Evolutionary conservation across 2,113 vertebrate species (phyloP).

Genomic region (Epinephelus moara): DNA sequence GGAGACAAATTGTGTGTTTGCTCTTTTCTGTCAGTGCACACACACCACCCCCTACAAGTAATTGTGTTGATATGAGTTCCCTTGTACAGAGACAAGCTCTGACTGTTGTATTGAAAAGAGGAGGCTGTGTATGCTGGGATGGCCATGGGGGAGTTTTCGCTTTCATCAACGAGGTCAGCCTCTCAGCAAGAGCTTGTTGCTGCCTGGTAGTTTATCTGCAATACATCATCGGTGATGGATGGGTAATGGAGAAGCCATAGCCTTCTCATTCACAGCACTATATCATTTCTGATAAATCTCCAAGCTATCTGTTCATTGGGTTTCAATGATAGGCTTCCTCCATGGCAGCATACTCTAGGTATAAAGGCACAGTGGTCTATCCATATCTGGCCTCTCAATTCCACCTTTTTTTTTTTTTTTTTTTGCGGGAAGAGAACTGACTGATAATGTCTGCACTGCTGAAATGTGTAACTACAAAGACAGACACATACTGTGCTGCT

Average conservation of each 20-base stretch:
- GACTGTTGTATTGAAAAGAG: slow-evolving; percentile 60
- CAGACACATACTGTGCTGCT: neutral
- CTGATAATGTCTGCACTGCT: slow-evolving; percentile 25
- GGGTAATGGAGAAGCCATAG: slow-evolving; percentile 58
- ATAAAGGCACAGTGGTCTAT: slow-evolving; percentile 74
- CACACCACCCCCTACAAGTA: slow-evolving; percentile 60
- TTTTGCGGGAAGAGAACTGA: neutral
- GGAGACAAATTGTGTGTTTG: slow-evolving; percentile 75
- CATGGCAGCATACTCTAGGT: slow-evolving; percentile 58
- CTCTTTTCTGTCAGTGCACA: slow-evolving; percentile 53
- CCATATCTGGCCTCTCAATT: slow-evolving; percentile 80
- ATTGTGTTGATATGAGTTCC: slow-evolving; percentile 69
- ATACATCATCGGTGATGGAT: slow-evolving; percentile 68
- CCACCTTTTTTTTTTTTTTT: slow-evolving; percentile 71
- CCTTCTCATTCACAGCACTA: slow-evolving; percentile 59
- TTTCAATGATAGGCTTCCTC: slow-evolving; percentile 76
- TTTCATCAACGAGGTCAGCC: slow-evolving; percentile 76
- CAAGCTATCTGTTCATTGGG: slow-evolving; percentile 73
- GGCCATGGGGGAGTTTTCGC: slow-evolving; percentile 70
- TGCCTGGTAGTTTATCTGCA: slow-evolving; percentile 71
- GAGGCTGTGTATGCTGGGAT: slow-evolving; percentile 40
- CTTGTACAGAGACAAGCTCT: slow-evolving; percentile 57
- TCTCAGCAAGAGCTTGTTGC: slow-evolving; percentile 73
- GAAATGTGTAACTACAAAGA: slow-evolving; percentile 15
- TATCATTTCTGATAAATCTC: slow-evolving; percentile 80